Evolutionary conservation across 1,140 invertebrate genomes (phyloP).

Genomic region (Berghia stephanieae): DNA sequence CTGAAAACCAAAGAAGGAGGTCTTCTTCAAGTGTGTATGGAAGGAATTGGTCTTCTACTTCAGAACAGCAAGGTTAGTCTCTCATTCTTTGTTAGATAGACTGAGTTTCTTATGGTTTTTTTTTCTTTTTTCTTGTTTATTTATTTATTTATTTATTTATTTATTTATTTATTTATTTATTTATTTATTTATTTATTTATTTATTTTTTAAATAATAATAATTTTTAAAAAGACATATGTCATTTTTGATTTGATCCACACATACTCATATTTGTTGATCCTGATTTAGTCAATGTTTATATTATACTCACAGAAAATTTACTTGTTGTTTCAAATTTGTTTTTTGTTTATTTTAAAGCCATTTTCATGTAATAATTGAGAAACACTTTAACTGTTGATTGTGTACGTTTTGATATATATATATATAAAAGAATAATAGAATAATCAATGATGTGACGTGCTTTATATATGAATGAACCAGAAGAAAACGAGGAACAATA

Average conservation of each 20-base stretch:
- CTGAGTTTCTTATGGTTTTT: conserved; percentile 9
- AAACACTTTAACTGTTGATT: conserved; percentile 8
- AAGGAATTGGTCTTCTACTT: conserved; percentile 97
- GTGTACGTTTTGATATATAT: conserved; percentile 8
- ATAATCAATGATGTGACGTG: no score
- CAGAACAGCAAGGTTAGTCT: conserved; percentile 95
- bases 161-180: neutral
- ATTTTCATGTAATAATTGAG: neutral
- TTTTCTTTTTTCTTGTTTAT: conserved; percentile 16
- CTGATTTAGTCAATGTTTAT: no score
- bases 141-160: neutral
- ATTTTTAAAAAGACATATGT: no score
- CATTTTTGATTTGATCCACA: no score
- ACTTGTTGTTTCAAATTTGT: no score
- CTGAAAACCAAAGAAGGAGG: conserved; percentile 96
- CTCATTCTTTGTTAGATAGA: neutral
- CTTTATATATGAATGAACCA: no score
- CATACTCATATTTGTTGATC: no score
- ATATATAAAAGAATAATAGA: no score
- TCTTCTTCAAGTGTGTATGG: conserved; percentile 97
- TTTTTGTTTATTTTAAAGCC: neutral
- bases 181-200: neutral
- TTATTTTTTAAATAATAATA: no score
- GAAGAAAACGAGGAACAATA: no score
- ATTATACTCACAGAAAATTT: no score